These are phyloP conservation scores for Cyphomyrus discorhynchus DNA, from an alignment of 2,113 vertebrate genomes.

Conservation along the genomic window DNA sequence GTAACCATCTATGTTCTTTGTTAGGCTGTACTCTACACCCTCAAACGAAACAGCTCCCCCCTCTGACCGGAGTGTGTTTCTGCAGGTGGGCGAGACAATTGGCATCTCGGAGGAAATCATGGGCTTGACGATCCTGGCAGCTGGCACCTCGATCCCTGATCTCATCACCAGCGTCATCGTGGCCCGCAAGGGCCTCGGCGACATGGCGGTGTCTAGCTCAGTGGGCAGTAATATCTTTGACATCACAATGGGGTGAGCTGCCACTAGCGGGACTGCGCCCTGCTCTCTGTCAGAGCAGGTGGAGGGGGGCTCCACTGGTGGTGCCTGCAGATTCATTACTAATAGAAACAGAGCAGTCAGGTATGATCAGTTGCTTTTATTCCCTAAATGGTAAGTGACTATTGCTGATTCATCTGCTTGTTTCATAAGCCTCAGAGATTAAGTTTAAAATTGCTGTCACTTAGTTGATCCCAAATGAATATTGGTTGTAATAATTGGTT, in stretches of 20 bases:
- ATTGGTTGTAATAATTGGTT: not conserved
- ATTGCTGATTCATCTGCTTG: not conserved
- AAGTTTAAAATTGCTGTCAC: not conserved
- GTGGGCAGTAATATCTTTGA: constrained; percentile 98
- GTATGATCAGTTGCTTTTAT: not conserved
- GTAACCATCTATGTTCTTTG: not conserved
- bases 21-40: not conserved
- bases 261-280: not conserved
- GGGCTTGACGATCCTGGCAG: constrained; percentile 91
- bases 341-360: not conserved
- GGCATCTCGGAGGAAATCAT: constrained; percentile 97
- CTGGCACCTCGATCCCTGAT: constrained; percentile 93
- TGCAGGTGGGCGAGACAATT: constrained; percentile 88
- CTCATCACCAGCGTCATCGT: constrained; percentile 97
- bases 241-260: constrained; percentile 89
- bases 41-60: not conserved
- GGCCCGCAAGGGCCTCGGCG: constrained; percentile 86
- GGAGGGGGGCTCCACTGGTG: not conserved
- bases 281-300: not conserved
- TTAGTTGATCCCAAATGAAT: not conserved
- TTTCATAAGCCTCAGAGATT: not conserved
- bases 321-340: not conserved
- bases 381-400: not conserved
- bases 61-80: not conserved
- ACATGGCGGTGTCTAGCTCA: constrained; percentile 97